Base-by-base conservation (phyloP, 2,113 vertebrate genomes). In the Eleginops maclovinus region DNA sequence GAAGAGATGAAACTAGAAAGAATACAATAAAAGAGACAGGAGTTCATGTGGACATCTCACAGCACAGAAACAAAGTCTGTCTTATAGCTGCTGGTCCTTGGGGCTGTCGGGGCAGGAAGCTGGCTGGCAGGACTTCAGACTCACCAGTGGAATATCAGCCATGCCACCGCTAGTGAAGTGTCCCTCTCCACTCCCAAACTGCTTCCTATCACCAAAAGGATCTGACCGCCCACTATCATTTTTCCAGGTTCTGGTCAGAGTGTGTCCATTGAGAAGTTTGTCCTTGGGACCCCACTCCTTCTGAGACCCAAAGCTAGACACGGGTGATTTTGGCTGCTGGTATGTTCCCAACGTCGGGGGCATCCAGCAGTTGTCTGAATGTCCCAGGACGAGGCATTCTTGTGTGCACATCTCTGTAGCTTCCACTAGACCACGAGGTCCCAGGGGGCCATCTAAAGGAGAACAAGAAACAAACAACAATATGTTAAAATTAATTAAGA, bases 301-400 rank as follows among this genome's bases (percentile, higher is more conserved):
- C 92, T 97, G 97, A 89, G 96, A 88, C 66, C 94, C 95, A 93
- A 98, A 99, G 77, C 96, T 96, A 65, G 97, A 96, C 71, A 98
- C 95, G 44, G 98, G 97, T 41, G 97, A 99, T 82, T 99, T 99
- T 47, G 97, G 96, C 84, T 98, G 97, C 85, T 97, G 96, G 89
- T 97, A 98, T 12, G 96, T 88, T 81, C 96, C 96, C 84, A 99
- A 89, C 44, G 93, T 95, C 5, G 97, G 97, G 28, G 98, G 98
- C 98, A 99, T 99, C 98, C 98, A 99, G 92, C 98, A 99, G 94
- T 99, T 99, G 95, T 99, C 98, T 63, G 98, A 99, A 85, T 99
- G 98, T 88, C 98, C 98, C 82, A 99, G 94, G 83, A 99, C 96
- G 51, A 99, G 91, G 79, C 98, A 99, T 93, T 99, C 98, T 90